Evolutionary conservation across 1,140 invertebrate genomes (phyloP).

Genomic region (Saccostrea glomerata): DNA sequence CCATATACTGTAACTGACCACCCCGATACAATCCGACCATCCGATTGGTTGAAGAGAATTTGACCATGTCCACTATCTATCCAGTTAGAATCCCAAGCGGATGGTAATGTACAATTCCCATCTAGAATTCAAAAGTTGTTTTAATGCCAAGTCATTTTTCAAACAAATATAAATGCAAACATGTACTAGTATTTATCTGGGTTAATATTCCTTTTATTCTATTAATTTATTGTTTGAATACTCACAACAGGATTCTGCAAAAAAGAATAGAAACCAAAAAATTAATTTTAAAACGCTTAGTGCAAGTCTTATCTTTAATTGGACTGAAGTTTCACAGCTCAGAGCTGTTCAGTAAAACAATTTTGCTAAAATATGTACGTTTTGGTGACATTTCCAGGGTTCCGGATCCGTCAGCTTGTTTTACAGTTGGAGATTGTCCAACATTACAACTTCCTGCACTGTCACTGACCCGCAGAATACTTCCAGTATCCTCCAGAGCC

Average conservation of each 20-base stretch:
- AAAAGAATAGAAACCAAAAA: not conserved
- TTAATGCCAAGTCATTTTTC: too few relatives aligned
- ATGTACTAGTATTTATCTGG: not conserved
- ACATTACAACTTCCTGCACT: slow-evolving; percentile 33
- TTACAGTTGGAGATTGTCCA: not conserved
- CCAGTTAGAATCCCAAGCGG: slow-evolving; percentile 51
- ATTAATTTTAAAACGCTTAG: not conserved
- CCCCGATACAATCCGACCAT: slow-evolving; percentile 36
- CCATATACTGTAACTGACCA: slow-evolving; percentile 46
- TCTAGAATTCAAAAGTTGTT: not conserved
- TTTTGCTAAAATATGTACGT: slow-evolving; percentile 4
- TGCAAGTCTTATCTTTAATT: not conserved
- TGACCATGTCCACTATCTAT: slow-evolving; percentile 46
- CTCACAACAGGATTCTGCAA: slow-evolving; percentile 37
- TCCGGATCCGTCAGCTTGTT: slow-evolving; percentile 29
- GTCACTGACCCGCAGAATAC: slow-evolving; percentile 18
- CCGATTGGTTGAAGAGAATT: slow-evolving; percentile 38
- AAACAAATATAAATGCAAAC: too few relatives aligned
- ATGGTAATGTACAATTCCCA: slow-evolving; percentile 45
- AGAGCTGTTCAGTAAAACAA: not conserved
- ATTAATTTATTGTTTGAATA: not conserved
- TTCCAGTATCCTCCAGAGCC: slow-evolving; percentile 9
- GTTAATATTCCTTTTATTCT: not conserved
- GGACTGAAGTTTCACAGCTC: not conserved
- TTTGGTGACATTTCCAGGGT: slow-evolving; percentile 1